Evolutionary conservation across 2,888 invertebrate genomes (phyloP).

Genomic region (Pyrochroa serraticornis): DNA sequence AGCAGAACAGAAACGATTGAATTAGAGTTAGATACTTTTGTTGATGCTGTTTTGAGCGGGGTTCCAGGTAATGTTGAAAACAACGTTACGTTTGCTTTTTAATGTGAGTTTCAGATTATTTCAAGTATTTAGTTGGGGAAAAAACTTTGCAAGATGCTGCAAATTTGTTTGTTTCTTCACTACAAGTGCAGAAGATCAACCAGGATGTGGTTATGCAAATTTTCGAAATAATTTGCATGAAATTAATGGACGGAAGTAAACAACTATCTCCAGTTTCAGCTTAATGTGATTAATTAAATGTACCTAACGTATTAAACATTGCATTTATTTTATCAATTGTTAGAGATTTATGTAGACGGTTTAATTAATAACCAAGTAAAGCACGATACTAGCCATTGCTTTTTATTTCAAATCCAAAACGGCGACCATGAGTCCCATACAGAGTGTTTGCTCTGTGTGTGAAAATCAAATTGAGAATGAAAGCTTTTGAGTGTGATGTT

Average conservation of each 20-base stretch:
- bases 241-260: conserved; percentile 46
- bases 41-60: conserved; percentile 41
- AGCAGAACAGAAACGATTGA: conserved; percentile 40
- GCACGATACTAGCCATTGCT: too few relatives aligned
- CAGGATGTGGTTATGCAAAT: conserved; percentile 59
- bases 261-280: conserved; percentile 42
- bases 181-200: conserved; percentile 59
- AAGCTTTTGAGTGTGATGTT: too few relatives aligned
- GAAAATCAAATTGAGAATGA: too few relatives aligned
- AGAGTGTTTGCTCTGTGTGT: too few relatives aligned
- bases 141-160: conserved; percentile 51
- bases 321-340: neutral
- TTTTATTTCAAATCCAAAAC: too few relatives aligned
- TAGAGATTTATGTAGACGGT: neutral
- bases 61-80: conserved; percentile 46
- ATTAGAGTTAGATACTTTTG: conserved; percentile 48
- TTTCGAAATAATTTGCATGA: conserved; percentile 54
- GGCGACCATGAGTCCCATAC: too few relatives aligned
- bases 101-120: conserved; percentile 42
- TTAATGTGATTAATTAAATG: conserved; percentile 16
- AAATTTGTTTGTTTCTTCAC: conserved; percentile 55
- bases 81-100: conserved; percentile 13
- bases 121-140: conserved; percentile 54
- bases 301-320: neutral
- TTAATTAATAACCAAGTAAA: too few relatives aligned